Evolutionary conservation across 1,140 invertebrate genomes (phyloP), one percentile per base, ranked within the genome.

Genomic region (Halesus radiatus): DNA sequence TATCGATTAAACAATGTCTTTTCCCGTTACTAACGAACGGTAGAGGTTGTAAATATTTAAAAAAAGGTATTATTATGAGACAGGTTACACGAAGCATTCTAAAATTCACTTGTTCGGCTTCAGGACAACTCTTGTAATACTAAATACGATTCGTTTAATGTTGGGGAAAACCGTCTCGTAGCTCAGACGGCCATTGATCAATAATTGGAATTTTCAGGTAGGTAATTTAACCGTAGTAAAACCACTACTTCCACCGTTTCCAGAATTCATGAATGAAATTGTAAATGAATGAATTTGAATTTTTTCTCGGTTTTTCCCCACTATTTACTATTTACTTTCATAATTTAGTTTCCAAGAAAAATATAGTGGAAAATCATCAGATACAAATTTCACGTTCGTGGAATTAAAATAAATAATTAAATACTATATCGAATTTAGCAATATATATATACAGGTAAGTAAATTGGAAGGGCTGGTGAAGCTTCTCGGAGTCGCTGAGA

Each of bases 161-260:
- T 70, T 70, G 66, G 66, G 66, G 66, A 70, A 70, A 70, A 20
- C 52, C 66, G 66, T 70, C 29, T 20, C 66, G 6, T 66, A 3
- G 15, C 29, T 16, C 29, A 50, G 32, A 20, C 32, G n/a, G 32
- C 37, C 37, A 70, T 70, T 70, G 32, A 70, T 45, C 7, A 22
- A 20, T 70, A 70, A 45, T 70, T 16, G 18, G 66, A 70, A 70
- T 70, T 70, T 20, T 20, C 66, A 70, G 66, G 66, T 68, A 68
- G 64, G 64, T 70, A 18, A 70, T 50, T 66, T 70, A 70, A 16
- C 37, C 18, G 16, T 56, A 56, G 66, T 70, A 70, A 23, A 20
- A 50, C 3, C 16, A 45, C 16, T 20, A 50, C 37, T 23, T 22
- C 0, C 18, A 50, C 37, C 18, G 60, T 64, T 23, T 23, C 15